These are phyloP conservation scores for Plagiodera versicolora DNA, from an alignment of 2,888 invertebrate species.

Conservation along the genomic window DNA sequence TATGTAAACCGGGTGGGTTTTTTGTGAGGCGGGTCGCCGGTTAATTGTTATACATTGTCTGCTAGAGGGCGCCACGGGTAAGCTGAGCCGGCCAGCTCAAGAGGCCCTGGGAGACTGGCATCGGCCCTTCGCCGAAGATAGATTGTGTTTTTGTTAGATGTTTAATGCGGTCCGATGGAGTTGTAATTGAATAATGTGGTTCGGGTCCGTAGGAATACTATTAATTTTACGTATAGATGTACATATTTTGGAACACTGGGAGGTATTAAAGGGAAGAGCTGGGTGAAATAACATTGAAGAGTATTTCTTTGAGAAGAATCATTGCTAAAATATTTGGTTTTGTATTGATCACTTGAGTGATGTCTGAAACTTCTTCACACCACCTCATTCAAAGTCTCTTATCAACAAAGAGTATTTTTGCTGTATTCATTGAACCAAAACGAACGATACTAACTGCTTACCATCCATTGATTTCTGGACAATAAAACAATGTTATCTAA, in stretches of 20 bases:
- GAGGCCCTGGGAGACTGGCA: constrained; percentile 3
- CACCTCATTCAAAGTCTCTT: too few relatives aligned
- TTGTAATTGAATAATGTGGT: not conserved
- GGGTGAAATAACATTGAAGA: too few relatives aligned
- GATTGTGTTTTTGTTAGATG: not conserved
- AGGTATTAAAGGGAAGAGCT: not conserved
- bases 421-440: too few relatives aligned
- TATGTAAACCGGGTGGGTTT: constrained; percentile 52
- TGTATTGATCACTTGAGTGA: too few relatives aligned
- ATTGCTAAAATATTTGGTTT: too few relatives aligned
- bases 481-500: too few relatives aligned
- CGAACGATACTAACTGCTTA: too few relatives aligned
- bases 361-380: too few relatives aligned
- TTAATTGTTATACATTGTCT: constrained; percentile 51
- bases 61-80: constrained; percentile 37
- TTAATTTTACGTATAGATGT: not conserved
- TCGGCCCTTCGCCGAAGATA: constrained; percentile 3
- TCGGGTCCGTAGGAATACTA: not conserved
- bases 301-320: too few relatives aligned
- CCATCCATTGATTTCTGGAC: too few relatives aligned
- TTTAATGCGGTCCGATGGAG: not conserved
- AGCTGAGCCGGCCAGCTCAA: constrained; percentile 19
- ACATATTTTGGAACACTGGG: not conserved
- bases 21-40: constrained; percentile 48
- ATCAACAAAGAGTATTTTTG: too few relatives aligned